phyloP scores from a whole-genome alignment of 2,113 vertebrate species.

The Myocastor coypus region DNA sequence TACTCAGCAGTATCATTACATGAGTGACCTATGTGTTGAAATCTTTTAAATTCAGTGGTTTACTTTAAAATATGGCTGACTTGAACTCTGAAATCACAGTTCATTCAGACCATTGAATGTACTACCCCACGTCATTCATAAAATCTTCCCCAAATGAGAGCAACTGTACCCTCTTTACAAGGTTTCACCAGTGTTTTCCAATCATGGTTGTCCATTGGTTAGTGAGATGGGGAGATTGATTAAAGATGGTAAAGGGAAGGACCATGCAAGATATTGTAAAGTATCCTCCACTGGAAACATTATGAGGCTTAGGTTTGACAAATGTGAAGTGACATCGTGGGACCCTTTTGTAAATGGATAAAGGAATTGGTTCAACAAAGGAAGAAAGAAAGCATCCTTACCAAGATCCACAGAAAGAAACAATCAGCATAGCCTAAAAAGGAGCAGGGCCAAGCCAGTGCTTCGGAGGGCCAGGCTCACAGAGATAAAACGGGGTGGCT shows the following conservation, averaged over 20 bases:
- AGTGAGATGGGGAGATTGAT: conserved; percentile 78
- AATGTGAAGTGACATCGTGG: conserved; percentile 86
- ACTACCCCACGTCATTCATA: not conserved
- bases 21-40: not conserved
- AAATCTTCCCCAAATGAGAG: conserved; percentile 15
- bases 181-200: conserved; percentile 73
- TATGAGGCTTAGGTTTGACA: conserved; percentile 84
- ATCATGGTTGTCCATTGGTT: conserved; percentile 81
- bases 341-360: conserved; percentile 87
- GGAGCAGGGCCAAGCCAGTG: conserved; percentile 78
- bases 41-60: not conserved
- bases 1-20: not conserved
- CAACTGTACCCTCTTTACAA: not conserved
- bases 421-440: conserved; percentile 76
- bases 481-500: conserved; percentile 86
- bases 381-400: conserved; percentile 82
- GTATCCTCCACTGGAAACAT: conserved; percentile 84
- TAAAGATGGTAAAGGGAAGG: conserved; percentile 80
- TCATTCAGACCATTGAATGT: not conserved
- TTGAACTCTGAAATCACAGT: conserved; percentile 26
- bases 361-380: conserved; percentile 84
- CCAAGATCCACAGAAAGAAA: conserved; percentile 81
- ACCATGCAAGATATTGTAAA: conserved; percentile 79
- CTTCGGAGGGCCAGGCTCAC: conserved; percentile 79
- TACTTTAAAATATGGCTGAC: conserved; percentile 31